Percentiles rank a stretch among this genome's conserved stretches.
phyloP scores from a whole-genome alignment of 2,888 invertebrate genomes.

The Physocephala rufipes region DNA sequence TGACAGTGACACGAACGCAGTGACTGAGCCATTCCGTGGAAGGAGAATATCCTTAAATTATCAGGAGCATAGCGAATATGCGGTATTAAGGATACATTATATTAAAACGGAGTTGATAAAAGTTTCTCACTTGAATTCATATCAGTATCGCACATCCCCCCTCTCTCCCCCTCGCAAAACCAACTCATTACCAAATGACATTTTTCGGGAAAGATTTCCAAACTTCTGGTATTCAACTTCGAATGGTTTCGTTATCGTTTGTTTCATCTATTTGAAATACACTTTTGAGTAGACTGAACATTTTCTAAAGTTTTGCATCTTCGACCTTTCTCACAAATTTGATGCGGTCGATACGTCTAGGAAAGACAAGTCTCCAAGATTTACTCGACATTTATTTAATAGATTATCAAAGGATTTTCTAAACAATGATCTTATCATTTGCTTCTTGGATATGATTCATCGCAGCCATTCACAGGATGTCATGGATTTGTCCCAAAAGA shows the following conservation, averaged over 20 bases:
- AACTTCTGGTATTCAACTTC: background rate
- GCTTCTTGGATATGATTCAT: no score
- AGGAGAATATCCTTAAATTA: conserved; percentile 17
- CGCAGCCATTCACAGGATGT: background rate
- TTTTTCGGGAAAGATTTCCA: background rate
- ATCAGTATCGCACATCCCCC: background rate
- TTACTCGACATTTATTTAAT: background rate
- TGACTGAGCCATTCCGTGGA: no score
- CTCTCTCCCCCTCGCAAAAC: background rate
- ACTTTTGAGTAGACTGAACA: background rate
- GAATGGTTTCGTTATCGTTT: background rate
- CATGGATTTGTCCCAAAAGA: conserved; percentile 18
- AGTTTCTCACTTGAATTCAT: conserved; percentile 29
- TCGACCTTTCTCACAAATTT: background rate
- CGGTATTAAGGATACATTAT: conserved; percentile 19
- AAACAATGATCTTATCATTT: no score
- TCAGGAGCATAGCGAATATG: background rate
- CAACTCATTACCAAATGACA: background rate
- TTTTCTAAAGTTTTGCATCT: conserved; percentile 11
- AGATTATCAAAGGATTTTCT: background rate
- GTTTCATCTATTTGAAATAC: background rate
- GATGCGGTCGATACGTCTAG: no score
- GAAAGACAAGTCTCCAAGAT: background rate
- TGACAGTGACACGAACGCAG: conserved; percentile 16
- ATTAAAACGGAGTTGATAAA: conserved; percentile 27